Evolutionary conservation across 2,797 vertebrate genomes (phyloP), one percentile per base, ranked within the genome.

Genomic region (Sibirionetta formosa): DNA sequence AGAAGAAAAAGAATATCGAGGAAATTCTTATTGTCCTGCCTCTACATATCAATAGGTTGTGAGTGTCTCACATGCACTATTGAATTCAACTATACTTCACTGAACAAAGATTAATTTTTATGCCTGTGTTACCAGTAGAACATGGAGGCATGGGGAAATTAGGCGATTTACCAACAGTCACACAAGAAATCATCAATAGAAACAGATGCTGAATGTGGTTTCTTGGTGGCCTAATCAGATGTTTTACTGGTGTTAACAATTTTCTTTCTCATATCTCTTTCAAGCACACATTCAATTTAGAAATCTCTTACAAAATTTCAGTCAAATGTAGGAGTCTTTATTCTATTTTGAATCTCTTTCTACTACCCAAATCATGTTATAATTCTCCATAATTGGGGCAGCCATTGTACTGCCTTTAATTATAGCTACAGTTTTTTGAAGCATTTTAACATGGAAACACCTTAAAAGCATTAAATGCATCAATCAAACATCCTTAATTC

Each of bases 391-490:
- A 31, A 50, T 33, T 75, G 29, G 54, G 22, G 35, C 22, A 81
- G 33, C 38, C 35, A 44, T 63, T 81, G 63, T 76, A 57, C 64
- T 88, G 38, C 8, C 61, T 92, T 83, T 90, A 94, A 79, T 91
- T 75, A 86, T 56, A 83, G 46, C 40, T 81, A 69, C 14, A 56
- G 9, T 57, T 90, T 93, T 86, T 33, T 63, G 33, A 81, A 71
- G 42, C 54, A 63, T 83, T 93, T 93, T 92, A 63, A 81, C 85
- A 92, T 81, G 85, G 76, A 93, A 94, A 72, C 57, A 85, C n/a
- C 71, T 87, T 86, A 90, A 58, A 11, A 18, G 16, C 77, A 81
- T 90, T 94, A 86, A 91, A 70, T 64, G 65, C 85, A 90, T 86
- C 91, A 58, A 38, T 75, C 76, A 73, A 70, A 51, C 76, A 83